phyloP scores from a whole-genome alignment of 2,113 vertebrate species.

The Balaenoptera acutorostrata region DNA sequence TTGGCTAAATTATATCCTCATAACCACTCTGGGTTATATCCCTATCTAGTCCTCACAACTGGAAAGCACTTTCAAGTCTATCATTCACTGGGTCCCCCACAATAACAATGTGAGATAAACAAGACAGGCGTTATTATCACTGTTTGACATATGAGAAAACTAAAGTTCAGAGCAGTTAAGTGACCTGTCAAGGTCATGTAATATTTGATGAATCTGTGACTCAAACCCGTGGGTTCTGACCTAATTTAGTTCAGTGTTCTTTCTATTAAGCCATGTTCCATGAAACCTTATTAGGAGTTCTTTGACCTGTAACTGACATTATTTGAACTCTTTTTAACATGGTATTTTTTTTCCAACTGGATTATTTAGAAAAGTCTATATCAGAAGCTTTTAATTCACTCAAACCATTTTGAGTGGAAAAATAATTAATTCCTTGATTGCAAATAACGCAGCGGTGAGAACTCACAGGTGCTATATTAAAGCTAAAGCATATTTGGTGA shows the following conservation, averaged over 20 bases:
- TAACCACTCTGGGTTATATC: not conserved
- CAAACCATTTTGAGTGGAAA: not conserved
- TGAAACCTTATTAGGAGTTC: constrained; percentile 67
- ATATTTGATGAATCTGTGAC: constrained; percentile 68
- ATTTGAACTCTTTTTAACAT: constrained; percentile 54
- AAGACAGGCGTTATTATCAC: constrained; percentile 38
- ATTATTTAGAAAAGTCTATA: constrained; percentile 43
- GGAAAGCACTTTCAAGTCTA: not conserved
- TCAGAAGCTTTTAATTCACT: not conserved
- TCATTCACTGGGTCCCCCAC: not conserved
- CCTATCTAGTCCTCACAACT: not conserved
- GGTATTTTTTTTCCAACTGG: constrained; percentile 23
- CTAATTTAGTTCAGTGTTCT: constrained; percentile 54
- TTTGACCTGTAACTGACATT: constrained; percentile 64
- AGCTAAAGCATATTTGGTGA: not conserved
- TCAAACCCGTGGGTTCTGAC: constrained; percentile 61
- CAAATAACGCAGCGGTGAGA: not conserved
- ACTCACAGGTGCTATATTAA: not conserved
- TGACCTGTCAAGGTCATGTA: constrained; percentile 64
- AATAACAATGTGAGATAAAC: constrained; percentile 22
- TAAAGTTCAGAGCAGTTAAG: constrained; percentile 62
- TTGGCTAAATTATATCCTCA: not conserved
- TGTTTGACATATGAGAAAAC: constrained; percentile 61
- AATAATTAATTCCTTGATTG: not conserved
- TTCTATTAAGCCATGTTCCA: constrained; percentile 52